Evolutionary conservation across 1,140 invertebrate genomes (phyloP), one percentile per base, ranked within the genome.

Genomic region (Heliconius nattereri): DNA sequence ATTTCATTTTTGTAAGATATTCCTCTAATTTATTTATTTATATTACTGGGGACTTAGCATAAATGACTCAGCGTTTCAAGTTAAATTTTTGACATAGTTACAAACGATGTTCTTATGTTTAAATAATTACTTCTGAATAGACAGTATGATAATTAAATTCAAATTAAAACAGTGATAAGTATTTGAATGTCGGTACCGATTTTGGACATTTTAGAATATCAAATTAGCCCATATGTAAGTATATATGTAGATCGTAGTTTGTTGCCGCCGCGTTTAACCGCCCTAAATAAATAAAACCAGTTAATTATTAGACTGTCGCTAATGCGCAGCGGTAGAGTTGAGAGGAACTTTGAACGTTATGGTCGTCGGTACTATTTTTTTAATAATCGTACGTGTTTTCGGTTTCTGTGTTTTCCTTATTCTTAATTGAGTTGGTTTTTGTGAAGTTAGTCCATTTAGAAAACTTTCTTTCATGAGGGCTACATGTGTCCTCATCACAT

Each of bases 201-300:
- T 66, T 66, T 29, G 3, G 26, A 29, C 3, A 26, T 66, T 66
- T 66, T 66, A 16, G 60, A 66, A 66, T 66, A 45, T 76, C 23
- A 76, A 45, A 76, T 71, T 76, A 76, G 40, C 57, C 71, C 45
- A 66, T 75, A 40, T 23, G 9, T 70, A 49, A 13, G 23, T 66
- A 66, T 66, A 19, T 66, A 66, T 66, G 60, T 66, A 29, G 54
- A 57, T 57, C n/a, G 54, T 76, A 35, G 75, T 60, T 66, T 60
- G 32, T 40, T 37, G 71, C 60, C 60, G 60, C 60, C 35, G 71
- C 71, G 71, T 72, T 72, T 72, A 72, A 19, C 71, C 71, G 71
- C 71, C 71, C 35, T 72, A 40, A 72, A 72, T 72, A 72, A 72
- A 72, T 72, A 72, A 37, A 72, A 40, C 71, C 71, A 35, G 71